These are phyloP conservation scores for Campylomormyrus numenius DNA, from an alignment of 2,113 vertebrate genomes.

Conservation along the genomic window DNA sequence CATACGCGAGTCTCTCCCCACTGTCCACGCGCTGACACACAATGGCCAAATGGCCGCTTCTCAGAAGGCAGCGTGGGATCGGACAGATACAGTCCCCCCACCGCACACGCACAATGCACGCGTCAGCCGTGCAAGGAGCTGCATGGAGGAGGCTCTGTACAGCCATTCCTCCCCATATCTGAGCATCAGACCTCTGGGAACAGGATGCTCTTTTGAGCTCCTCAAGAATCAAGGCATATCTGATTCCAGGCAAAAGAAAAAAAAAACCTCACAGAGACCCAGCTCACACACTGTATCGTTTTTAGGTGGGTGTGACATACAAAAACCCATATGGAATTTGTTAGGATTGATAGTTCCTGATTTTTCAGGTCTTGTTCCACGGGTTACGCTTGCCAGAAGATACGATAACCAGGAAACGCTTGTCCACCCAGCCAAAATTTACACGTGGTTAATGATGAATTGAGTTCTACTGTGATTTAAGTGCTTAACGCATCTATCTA, in stretches of 20 bases:
- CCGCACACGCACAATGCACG: not conserved
- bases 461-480: not conserved
- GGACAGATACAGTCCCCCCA: not conserved
- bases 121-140: not conserved
- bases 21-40: not conserved
- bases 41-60: not conserved
- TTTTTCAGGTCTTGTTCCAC: not conserved
- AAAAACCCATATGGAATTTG: not conserved
- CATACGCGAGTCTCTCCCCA: not conserved
- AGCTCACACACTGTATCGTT: not conserved
- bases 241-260: not conserved
- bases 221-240: not conserved
- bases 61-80: not conserved
- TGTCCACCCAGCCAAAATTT: not conserved
- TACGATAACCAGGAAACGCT: not conserved
- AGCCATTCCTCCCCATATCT: not conserved
- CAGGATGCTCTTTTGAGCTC: not conserved
- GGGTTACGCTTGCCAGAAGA: not conserved
- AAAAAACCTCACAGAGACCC: not conserved
- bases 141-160: not conserved
- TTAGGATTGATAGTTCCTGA: not conserved
- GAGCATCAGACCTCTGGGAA: not conserved
- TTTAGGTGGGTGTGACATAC: not conserved
- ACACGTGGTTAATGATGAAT: not conserved
- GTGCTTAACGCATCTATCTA: not conserved